A percentile compares a stretch with the other conserved stretches of the same genome.
Evolutionary conservation across 1,140 invertebrate species (phyloP).

Genomic region (Chironomus tepperi): DNA sequence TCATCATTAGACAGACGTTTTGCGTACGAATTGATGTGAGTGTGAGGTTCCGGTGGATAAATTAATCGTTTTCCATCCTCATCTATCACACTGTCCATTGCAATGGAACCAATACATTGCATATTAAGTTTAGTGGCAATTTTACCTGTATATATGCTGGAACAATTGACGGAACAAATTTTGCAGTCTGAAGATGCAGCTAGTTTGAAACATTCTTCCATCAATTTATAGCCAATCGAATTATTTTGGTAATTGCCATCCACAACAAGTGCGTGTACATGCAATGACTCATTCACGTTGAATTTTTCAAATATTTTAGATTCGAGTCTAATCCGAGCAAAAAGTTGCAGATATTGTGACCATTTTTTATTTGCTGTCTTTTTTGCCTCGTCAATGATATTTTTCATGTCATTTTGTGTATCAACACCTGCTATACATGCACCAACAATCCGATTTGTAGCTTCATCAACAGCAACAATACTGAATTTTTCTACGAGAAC

Average conservation of each 20-base stretch:
- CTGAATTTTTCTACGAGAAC: background rate
- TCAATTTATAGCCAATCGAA: background rate
- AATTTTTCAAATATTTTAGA: background rate
- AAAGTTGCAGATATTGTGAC: background rate
- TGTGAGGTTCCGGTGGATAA: background rate
- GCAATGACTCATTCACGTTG: background rate
- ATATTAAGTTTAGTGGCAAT: background rate
- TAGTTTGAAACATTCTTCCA: background rate
- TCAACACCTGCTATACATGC: background rate
- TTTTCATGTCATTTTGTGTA: background rate
- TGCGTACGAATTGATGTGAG: background rate
- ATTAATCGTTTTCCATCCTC: background rate
- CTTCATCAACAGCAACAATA: background rate
- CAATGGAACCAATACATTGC: background rate
- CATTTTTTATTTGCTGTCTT: background rate
- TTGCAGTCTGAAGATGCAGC: background rate
- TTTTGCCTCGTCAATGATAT: background rate
- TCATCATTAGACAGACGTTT: slow-evolving; percentile 6
- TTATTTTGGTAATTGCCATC: background rate
- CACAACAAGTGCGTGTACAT: background rate
- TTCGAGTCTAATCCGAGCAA: background rate
- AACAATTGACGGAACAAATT: background rate
- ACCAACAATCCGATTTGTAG: background rate
- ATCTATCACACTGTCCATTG: slow-evolving; percentile 1
- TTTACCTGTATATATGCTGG: background rate